These are phyloP conservation scores for Drosophila tropicalis DNA, from an alignment of 1,140 invertebrate species.

Conservation along the genomic window DNA sequence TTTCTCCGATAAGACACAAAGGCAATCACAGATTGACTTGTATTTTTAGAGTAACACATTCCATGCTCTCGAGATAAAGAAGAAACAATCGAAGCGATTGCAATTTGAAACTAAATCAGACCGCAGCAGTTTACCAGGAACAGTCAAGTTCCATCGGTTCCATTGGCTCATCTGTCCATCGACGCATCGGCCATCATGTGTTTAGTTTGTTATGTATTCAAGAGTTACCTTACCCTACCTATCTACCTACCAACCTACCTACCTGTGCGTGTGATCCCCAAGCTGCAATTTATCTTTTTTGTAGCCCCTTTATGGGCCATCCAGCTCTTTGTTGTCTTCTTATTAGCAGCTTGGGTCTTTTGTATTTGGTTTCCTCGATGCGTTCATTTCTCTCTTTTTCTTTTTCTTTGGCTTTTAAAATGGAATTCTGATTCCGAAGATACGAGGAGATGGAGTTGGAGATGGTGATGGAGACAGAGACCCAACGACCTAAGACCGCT, in stretches of 20 bases:
- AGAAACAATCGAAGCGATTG: conserved; percentile 24
- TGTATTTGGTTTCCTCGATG: conserved; percentile 65
- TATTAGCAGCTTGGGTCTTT: conserved; percentile 59
- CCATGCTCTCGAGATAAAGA: conserved; percentile 50
- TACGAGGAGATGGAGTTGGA: conserved; percentile 46
- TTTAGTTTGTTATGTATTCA: conserved; percentile 63
- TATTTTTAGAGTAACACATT: conserved; percentile 39
- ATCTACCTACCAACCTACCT: conserved; percentile 1
- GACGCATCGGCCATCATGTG: conserved; percentile 61
- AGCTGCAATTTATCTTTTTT: conserved; percentile 82
- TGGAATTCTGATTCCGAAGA: conserved; percentile 77
- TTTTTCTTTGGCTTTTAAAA: conserved; percentile 65
- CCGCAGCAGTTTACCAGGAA: conserved; percentile 31
- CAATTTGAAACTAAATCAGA: conserved; percentile 46
- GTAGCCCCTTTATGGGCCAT: conserved; percentile 79
- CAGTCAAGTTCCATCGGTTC: neutral
- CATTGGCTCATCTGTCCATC: conserved; percentile 13
- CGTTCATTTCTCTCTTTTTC: conserved; percentile 35
- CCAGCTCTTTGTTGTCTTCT: conserved; percentile 69
- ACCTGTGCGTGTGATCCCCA: conserved; percentile 69
- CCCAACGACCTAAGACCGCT: conserved; percentile 27
- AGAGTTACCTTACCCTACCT: conserved; percentile 11
- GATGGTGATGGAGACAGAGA: conserved; percentile 25
- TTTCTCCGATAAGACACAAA: conserved; percentile 16
- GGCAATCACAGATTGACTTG: conserved; percentile 36